A percentile compares a stretch with the other conserved stretches of the same genome.
phyloP scores from a whole-genome alignment of 2,113 vertebrate species.

The Vidua macroura region DNA sequence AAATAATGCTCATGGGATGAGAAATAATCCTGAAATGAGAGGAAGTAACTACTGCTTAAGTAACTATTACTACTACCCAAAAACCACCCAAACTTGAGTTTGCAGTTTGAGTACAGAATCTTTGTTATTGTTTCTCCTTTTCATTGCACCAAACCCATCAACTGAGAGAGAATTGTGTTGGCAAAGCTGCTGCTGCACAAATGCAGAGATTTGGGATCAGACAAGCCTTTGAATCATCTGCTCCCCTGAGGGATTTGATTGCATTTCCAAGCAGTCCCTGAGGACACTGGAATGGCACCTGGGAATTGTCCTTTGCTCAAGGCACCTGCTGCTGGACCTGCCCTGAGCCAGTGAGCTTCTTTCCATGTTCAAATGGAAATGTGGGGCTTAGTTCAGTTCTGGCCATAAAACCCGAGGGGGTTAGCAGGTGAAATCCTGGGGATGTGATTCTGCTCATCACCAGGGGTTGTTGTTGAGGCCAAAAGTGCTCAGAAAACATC shows the following conservation, averaged over 20 bases:
- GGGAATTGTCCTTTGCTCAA: background rate
- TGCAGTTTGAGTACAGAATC: background rate
- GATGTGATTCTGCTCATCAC: background rate
- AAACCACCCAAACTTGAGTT: background rate
- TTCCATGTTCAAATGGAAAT: background rate
- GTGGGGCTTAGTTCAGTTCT: rapidly evolving
- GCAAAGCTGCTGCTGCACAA: background rate
- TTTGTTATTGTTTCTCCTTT: background rate
- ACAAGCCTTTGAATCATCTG: background rate
- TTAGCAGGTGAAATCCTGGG: background rate
- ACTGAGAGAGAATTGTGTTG: background rate
- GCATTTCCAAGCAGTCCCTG: background rate
- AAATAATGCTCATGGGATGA: background rate
- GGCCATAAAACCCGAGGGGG: background rate
- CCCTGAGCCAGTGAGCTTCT: background rate
- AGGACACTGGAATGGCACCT: background rate
- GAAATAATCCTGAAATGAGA: background rate
- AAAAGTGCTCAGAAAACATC: background rate
- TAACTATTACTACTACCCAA: background rate
- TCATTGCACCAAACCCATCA: background rate
- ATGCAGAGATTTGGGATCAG: background rate
- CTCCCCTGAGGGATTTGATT: background rate
- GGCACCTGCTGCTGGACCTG: background rate
- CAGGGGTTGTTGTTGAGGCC: background rate
- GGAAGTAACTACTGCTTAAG: background rate